phyloP scores from a whole-genome alignment of 2,888 invertebrate genomes.

The Leuctra nigra region DNA sequence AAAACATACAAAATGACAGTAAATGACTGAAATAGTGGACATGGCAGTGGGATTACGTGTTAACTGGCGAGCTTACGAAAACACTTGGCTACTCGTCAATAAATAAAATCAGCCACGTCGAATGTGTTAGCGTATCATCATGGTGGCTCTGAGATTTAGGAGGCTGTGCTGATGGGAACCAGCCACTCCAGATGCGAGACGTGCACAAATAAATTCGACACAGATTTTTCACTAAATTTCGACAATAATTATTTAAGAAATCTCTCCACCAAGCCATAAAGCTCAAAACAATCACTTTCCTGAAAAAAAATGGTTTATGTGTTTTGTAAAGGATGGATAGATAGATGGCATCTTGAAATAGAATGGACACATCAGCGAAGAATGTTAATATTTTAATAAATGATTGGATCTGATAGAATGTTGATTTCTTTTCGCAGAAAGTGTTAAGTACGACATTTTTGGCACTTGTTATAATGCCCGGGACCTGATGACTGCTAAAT shows the following conservation, averaged over 20 bases:
- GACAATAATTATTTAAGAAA: background rate
- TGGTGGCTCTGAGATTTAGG: background rate
- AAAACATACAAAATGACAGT: conserved; percentile 21
- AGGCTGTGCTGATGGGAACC: conserved; percentile 16
- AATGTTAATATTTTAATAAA: too few relatives aligned
- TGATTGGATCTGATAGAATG: too few relatives aligned
- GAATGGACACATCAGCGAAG: too few relatives aligned
- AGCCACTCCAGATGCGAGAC: conserved; percentile 16
- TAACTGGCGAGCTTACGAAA: conserved; percentile 13
- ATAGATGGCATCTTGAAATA: too few relatives aligned
- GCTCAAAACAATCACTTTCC: too few relatives aligned
- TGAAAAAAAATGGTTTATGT: too few relatives aligned
- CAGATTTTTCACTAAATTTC: background rate
- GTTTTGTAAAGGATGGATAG: too few relatives aligned
- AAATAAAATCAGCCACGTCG: conserved; percentile 15
- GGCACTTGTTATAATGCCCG: too few relatives aligned
- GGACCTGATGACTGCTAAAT: too few relatives aligned
- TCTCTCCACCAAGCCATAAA: too few relatives aligned
- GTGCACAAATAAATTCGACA: conserved; percentile 20
- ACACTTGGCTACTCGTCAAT: conserved; percentile 21
- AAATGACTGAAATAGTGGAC: conserved; percentile 22
- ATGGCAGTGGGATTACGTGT: conserved; percentile 2
- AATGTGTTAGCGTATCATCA: conserved; percentile 8
- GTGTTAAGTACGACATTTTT: too few relatives aligned
- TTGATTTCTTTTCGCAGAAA: too few relatives aligned